Conservation (phyloP, 2,888 invertebrate genomes). For the Dynastes hyllus region DNA sequence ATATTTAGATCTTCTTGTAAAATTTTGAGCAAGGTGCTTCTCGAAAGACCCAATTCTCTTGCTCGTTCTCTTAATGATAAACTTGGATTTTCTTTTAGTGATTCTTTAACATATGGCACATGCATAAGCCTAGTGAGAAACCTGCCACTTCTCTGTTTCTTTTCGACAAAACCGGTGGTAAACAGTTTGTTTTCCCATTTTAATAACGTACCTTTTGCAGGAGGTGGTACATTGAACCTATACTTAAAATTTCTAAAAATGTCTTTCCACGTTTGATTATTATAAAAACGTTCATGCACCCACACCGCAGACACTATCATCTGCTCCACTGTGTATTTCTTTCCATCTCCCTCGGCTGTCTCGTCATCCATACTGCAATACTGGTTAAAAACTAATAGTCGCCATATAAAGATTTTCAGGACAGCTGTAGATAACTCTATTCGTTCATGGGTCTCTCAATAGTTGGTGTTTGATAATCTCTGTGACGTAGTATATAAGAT, state of each 20-base stretch:
- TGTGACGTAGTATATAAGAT: constrained; percentile 11
- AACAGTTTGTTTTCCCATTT: constrained; percentile 71
- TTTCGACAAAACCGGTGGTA: constrained; percentile 69
- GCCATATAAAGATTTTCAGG: constrained; percentile 57
- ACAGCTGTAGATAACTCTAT: constrained; percentile 60
- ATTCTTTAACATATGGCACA: constrained; percentile 68
- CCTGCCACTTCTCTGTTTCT: constrained; percentile 70
- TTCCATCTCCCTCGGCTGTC: constrained; percentile 52
- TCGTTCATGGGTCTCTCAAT: neutral
- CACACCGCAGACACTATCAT: constrained; percentile 72
- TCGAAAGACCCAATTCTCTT: constrained; percentile 67
- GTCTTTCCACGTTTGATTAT: constrained; percentile 67
- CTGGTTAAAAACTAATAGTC: constrained; percentile 45
- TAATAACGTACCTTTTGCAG: constrained; percentile 62
- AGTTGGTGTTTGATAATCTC: constrained; percentile 5
- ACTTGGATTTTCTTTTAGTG: constrained; percentile 67
- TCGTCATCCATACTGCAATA: constrained; percentile 52
- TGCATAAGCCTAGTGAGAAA: constrained; percentile 65
- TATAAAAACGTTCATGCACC: constrained; percentile 71
- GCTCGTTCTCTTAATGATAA: constrained; percentile 71
- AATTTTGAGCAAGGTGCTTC: constrained; percentile 70
- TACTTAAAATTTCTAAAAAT: constrained; percentile 70
- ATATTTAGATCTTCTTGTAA: constrained; percentile 67
- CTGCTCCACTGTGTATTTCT: constrained; percentile 69
- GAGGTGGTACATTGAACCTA: constrained; percentile 70